Evolutionary conservation across 2,797 vertebrate species (phyloP), one percentile per base, ranked within the genome.

Genomic region (Austrolebias charrua): DNA sequence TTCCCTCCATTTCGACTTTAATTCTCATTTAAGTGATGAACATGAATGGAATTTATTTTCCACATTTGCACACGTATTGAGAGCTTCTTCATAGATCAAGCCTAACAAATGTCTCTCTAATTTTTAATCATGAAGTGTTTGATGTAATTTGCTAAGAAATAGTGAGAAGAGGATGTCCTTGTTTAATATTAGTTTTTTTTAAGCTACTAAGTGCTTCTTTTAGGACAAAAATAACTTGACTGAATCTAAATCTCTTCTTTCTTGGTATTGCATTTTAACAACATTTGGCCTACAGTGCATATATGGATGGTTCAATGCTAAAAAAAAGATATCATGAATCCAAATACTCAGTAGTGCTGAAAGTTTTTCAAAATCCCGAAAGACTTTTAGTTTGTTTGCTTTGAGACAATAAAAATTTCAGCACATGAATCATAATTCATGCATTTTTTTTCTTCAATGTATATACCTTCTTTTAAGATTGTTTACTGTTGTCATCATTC

Each of bases 51-150:
- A 40, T 63, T 60, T 76, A 28, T 55, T 68, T 48, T 52, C 4
- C 2, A 13, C 43, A 28, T 46, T 72, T 65, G 31, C 33, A 49
- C 47, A 16, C 10, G 66, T 58, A 69, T 60, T 53, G 55, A 69
- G 73, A 43, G 63, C 57, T 42, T 69, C 53, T 68, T 69, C 49
- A 18, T 58, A 53, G 54, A 71, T 76, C 71, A 40, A 61, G 70
- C 74, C 51, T 82, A 86, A 89, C 82, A 64, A 87, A 83, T 75
- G 49, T 78, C 73, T 79, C 53, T 83, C 55, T 50, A 69, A 71
- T 89, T 82, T 76, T 86, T 72, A 75, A 84, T 89, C 73, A 74
- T 55, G 66, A 54, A 54, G 51, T 44, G 24, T 55, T 62, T 69
- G 56, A 80, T 76, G 50, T 18, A 71, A 79, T 73, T 61, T 73